phyloP scores from a whole-genome alignment of 2,797 vertebrate species.

The Rhabdomys pumilio region DNA sequence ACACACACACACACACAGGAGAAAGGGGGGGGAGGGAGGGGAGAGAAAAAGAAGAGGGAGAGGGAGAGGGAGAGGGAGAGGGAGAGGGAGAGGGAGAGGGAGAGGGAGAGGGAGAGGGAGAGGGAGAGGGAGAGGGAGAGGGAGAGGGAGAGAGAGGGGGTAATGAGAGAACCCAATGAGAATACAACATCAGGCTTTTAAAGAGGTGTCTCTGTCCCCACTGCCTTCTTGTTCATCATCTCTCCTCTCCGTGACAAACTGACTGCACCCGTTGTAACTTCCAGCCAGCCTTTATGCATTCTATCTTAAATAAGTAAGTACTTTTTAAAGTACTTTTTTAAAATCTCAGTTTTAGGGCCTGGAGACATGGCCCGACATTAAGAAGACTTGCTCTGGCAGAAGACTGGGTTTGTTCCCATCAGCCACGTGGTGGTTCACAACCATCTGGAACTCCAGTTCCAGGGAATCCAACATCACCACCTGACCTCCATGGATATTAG shows the following conservation, averaged over 20 bases:
- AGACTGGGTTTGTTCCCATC: not conserved
- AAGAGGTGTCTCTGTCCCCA: not conserved
- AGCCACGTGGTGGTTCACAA: not conserved
- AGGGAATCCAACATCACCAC: too few relatives aligned
- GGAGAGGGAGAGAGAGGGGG: not conserved
- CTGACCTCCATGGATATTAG: not conserved
- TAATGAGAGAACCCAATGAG: not conserved
- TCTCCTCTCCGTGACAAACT: conserved; percentile 3
- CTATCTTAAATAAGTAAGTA: not conserved
- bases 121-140: accelerated
- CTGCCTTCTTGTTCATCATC: not conserved
- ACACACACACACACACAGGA: not conserved
- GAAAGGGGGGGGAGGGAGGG: too few relatives aligned
- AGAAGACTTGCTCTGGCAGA: not conserved
- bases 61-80: too few relatives aligned
- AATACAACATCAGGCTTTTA: not conserved
- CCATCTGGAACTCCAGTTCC: not conserved
- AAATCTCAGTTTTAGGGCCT: not conserved
- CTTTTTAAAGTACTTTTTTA: not conserved
- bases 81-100: accelerated
- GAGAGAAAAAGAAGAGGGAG: too few relatives aligned
- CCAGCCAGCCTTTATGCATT: not conserved
- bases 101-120: not conserved
- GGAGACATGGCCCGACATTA: not conserved
- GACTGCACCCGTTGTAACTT: conserved; percentile 24